Conservation (phyloP, 2,888 invertebrate species). For the Callimorpha dominula region DNA sequence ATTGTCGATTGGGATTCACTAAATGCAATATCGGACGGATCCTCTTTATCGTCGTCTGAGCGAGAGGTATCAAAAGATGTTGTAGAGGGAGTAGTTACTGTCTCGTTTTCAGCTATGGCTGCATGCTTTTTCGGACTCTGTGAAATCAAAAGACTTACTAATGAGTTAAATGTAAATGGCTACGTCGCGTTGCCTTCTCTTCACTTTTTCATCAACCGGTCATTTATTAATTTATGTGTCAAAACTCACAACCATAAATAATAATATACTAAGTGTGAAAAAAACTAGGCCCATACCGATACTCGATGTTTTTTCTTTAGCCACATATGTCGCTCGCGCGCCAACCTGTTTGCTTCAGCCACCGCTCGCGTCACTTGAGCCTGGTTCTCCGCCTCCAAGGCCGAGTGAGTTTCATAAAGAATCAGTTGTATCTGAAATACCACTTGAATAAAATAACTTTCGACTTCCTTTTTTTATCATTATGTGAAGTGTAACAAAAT, state of each 20-base stretch:
- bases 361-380: constrained; percentile 90
- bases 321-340: constrained; percentile 89
- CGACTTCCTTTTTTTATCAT: too few relatives aligned
- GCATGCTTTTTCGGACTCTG: constrained; percentile 72
- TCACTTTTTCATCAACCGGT: neutral
- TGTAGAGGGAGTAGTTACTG: constrained; percentile 56
- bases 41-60: constrained; percentile 60
- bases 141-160: constrained; percentile 12
- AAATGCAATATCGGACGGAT: constrained; percentile 37
- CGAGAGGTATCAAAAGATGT: constrained; percentile 62
- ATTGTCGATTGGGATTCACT: constrained; percentile 16
- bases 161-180: neutral
- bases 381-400: constrained; percentile 91
- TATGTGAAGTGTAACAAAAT: too few relatives aligned
- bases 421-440: constrained; percentile 90
- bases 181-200: neutral
- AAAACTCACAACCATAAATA: neutral
- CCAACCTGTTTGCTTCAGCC: constrained; percentile 90
- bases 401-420: constrained; percentile 93
- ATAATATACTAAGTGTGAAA: too few relatives aligned
- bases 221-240: neutral
- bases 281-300: constrained; percentile 38
- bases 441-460: too few relatives aligned
- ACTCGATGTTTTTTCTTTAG: constrained; percentile 71
- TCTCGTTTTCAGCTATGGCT: constrained; percentile 19